Conservation (phyloP, 2,797 vertebrate species). For the Micrastur ruficollis region DNA sequence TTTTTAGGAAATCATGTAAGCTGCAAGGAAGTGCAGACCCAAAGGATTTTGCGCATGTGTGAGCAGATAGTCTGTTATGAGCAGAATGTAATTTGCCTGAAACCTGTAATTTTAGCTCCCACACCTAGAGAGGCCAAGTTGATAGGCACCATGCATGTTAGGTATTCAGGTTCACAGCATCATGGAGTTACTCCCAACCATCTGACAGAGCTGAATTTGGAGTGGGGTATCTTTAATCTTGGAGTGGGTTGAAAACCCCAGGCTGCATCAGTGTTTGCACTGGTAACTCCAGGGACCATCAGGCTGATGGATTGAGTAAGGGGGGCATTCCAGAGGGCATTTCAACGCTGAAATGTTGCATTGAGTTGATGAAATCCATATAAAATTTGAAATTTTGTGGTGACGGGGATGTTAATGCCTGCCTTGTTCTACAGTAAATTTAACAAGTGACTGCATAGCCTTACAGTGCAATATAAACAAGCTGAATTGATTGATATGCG, state of each 20-base stretch:
- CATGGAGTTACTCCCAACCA: neutral
- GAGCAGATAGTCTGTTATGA: neutral
- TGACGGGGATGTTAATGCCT: neutral
- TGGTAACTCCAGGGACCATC: neutral
- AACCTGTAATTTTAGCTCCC: neutral
- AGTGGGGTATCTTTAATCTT: neutral
- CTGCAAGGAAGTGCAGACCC: neutral
- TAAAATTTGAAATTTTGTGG: neutral
- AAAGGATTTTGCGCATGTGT: neutral
- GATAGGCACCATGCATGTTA: rapidly evolving
- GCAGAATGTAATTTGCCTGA: neutral
- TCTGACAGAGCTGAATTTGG: neutral
- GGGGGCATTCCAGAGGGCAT: neutral
- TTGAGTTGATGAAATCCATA: neutral
- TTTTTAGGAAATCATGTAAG: neutral
- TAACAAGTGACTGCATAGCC: neutral
- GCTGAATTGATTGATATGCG: neutral
- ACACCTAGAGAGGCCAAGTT: neutral
- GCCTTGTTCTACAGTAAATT: neutral
- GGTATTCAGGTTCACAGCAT: neutral
- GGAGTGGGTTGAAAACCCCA: neutral
- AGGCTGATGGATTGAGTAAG: neutral
- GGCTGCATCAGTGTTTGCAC: neutral
- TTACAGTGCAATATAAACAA: neutral
- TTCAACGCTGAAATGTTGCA: neutral